phyloP scores from a whole-genome alignment of 2,113 vertebrate genomes.

The Dasyornis broadbenti region DNA sequence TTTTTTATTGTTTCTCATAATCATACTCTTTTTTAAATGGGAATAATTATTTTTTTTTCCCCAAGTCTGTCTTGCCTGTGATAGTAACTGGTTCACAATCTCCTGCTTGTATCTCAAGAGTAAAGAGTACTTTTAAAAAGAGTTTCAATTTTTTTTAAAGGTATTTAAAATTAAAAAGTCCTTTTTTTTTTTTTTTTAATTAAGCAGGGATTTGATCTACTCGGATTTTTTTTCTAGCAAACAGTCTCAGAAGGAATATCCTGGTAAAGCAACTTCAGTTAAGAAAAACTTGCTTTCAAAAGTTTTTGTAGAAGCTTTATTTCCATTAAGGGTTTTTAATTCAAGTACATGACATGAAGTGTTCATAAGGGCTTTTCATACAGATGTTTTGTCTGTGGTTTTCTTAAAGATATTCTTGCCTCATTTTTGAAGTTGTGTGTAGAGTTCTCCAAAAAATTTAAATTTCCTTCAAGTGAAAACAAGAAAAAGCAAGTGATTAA shows the following conservation, averaged over 20 bases:
- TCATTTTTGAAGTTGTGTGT: neutral
- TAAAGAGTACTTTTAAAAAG: neutral
- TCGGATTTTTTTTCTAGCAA: neutral
- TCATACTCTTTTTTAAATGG: neutral
- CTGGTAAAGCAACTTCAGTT: neutral
- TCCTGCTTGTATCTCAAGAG: neutral
- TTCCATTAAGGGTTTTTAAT: neutral
- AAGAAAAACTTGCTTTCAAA: neutral
- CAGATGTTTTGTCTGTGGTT: neutral
- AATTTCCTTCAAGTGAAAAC: conserved; percentile 40
- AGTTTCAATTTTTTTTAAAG: neutral
- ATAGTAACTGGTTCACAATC: neutral
- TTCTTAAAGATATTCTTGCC: neutral
- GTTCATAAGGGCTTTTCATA: neutral
- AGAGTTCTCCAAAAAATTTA: conserved; percentile 1
- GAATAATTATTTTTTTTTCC: neutral
- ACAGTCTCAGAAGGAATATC: neutral
- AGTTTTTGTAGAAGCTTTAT: neutral
- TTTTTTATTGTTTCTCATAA: neutral
- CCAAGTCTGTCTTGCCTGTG: neutral
- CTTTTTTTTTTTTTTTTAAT: neutral
- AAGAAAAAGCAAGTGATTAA: conserved; percentile 30
- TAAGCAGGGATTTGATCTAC: neutral
- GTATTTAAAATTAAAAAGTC: neutral
- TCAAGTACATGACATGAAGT: neutral